Evolutionary conservation across 2,797 vertebrate genomes (phyloP), one percentile per base, ranked within the genome.

Genomic region (Neosilurus hyrtlii): DNA sequence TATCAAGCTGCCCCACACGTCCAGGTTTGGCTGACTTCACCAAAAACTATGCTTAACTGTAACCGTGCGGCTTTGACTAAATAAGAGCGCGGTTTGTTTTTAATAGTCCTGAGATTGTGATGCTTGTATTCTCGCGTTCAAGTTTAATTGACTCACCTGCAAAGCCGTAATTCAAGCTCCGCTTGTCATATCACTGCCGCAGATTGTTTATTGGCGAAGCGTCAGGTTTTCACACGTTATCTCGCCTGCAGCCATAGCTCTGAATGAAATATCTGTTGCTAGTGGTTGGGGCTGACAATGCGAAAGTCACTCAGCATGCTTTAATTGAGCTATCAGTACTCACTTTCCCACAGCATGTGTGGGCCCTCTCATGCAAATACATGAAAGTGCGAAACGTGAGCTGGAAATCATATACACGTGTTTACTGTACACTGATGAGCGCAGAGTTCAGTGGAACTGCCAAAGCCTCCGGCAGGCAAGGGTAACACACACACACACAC

Each of bases 341-440:
- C 49, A 22, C 54, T 67, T 84, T 84, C 83, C 83, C 83, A 84
- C 83, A 80, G 83, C 83, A 35, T 84, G 83, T 84, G 83, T 81
- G 83, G 83, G 71, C 83, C 83, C 52, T 76, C n/a, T 43, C 79
- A 84, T 75, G 79, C 71, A 54, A 80, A 80, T 80, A 75, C 83
- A 80, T 75, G 71, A 80, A 81, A 70, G 72, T 7, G 35, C 1
- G 78, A 74, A 84, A 84, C 18, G 14, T 18, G 37, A 81, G 59
- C 83, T 73, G 76, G 83, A 84, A 84, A 84, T 76, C 54, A 72
- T 81, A 81, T 84, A 74, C 82, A 83, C 12, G 35, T 84, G 83
- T 80, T 84, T 76, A 76, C 79, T 68, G 62, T 52, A 59, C 52
- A 16, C 67, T 72, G 52, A 72, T 61, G 70, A 73, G 66, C 35